Evolutionary conservation across 2,888 invertebrate species (phyloP).

Genomic region (Lasioglossum lativentre): DNA sequence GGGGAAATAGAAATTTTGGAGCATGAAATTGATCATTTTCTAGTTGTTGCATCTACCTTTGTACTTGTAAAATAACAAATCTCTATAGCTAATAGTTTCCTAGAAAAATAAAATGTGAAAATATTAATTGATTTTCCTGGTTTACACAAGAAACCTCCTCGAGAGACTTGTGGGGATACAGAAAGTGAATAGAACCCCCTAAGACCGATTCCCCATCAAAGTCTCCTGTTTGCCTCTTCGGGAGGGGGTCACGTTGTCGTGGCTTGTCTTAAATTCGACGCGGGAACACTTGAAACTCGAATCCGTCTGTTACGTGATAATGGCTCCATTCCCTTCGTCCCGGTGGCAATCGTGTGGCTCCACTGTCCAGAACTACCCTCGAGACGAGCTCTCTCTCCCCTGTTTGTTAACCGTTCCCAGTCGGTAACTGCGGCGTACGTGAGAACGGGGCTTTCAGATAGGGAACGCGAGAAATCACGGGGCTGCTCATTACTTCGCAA

Average conservation of each 20-base stretch:
- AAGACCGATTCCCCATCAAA: not conserved
- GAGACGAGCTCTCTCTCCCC: conserved; percentile 27
- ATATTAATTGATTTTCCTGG: too few relatives aligned
- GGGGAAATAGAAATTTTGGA: not conserved
- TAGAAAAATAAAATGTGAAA: too few relatives aligned
- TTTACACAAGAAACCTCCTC: too few relatives aligned
- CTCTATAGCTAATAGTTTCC: too few relatives aligned
- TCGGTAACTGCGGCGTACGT: conserved; percentile 19
- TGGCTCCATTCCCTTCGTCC: conserved; percentile 47
- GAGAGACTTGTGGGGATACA: not conserved
- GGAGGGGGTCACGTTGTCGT: not conserved
- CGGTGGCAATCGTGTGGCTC: conserved; percentile 56
- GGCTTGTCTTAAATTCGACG: conserved; percentile 61
- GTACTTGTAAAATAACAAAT: too few relatives aligned
- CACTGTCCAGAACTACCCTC: conserved; percentile 37
- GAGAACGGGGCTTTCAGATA: conserved; percentile 35
- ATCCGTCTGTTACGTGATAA: conserved; percentile 73
- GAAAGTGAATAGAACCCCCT: too few relatives aligned
- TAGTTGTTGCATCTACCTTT: too few relatives aligned
- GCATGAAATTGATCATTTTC: too few relatives aligned
- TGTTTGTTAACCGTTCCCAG: conserved; percentile 44
- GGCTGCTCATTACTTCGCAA: conserved; percentile 79
- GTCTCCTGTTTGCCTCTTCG: not conserved
- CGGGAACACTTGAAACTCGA: conserved; percentile 66
- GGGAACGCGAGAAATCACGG: conserved; percentile 50